Evolutionary conservation across 2,113 vertebrate genomes (phyloP), one percentile per base, ranked within the genome.

Genomic region (Anolis sagrei): DNA sequence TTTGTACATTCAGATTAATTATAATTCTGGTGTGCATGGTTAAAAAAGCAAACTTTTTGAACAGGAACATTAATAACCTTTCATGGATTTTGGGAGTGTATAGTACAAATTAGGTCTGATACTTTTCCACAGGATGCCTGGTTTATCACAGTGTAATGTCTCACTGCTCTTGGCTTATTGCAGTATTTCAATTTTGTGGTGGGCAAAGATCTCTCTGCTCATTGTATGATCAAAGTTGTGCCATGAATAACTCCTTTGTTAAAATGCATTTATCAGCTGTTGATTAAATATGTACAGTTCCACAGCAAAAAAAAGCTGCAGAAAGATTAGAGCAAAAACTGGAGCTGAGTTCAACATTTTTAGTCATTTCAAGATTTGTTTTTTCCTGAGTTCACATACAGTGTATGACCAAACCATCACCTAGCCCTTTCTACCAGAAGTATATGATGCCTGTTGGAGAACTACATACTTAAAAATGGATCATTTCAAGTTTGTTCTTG

Each of bases 1-100:
- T 81, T 81, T 81, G 66, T 81, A 32, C 69, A 49, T 81, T 69
- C 29, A 81, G 29, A 70, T 81, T 32, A 32, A 81, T n/a, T 70
- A 19, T 51, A 70, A 21, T 48, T 81, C 64, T 44, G 32, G 27
- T 68, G 29, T 48, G 25, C n/a, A 21, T 36, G 2, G 14, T 10
- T 81, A 49, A 8, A 69, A 19, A 49, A 81, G 27, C 61, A 68
- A 68, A 81, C 64, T 18, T 69, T 69, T 69, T 44, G 62, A 68
- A n/a, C 48, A 54, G 66, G 21, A 19, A 48, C 66, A 70, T 34
- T 54, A 51, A 72, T 69, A 69, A 44, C 27, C 48, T 58, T 78
- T 58, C 51, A 13, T 36, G 54, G 21, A 79, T 54, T 27, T 72
- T n/a, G 54, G 66, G 34, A 54, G 54, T 19, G 10, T 32, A 51